Evolutionary conservation across 2,888 invertebrate species (phyloP).

Genomic region (Drosophila borealis): DNA sequence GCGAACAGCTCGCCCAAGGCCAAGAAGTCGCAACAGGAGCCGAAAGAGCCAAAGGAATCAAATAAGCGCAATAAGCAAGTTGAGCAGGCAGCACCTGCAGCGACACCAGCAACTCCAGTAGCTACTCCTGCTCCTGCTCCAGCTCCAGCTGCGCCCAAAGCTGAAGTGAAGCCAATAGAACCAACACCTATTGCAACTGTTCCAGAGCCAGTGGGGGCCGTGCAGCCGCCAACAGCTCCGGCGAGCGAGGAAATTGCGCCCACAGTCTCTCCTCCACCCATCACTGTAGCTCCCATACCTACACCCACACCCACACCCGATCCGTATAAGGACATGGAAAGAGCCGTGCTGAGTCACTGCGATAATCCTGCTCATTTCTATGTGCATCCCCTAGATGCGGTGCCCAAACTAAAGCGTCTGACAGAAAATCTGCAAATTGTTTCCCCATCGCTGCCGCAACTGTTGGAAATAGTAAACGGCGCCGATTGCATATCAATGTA

Average conservation of each 20-base stretch:
- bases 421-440: conserved; percentile 88
- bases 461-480: conserved; percentile 86
- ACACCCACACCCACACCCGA: conserved; percentile 54
- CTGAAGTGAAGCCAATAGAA: conserved; percentile 10
- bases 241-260: conserved; percentile 33
- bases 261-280: neutral
- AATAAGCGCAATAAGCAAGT: conserved; percentile 30
- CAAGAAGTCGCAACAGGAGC: conserved; percentile 37
- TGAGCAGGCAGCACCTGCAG: conserved; percentile 9
- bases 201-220: conserved; percentile 9
- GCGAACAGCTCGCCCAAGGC: conserved; percentile 41
- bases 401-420: conserved; percentile 86
- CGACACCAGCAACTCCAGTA: neutral
- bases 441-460: conserved; percentile 86
- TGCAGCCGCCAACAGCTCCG: conserved; percentile 1
- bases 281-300: neutral
- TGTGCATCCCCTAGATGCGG: conserved; percentile 88
- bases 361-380: conserved; percentile 92
- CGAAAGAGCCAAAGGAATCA: conserved; percentile 38
- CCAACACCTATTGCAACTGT: conserved; percentile 14
- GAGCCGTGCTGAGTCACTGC: conserved; percentile 89
- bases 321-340: conserved; percentile 82
- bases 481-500: conserved; percentile 92
- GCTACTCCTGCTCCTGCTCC: conserved; percentile 11
- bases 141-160: conserved; percentile 6